Base-by-base conservation (phyloP, 2,888 invertebrate species). In the Sphaerophoria taeniata region DNA sequence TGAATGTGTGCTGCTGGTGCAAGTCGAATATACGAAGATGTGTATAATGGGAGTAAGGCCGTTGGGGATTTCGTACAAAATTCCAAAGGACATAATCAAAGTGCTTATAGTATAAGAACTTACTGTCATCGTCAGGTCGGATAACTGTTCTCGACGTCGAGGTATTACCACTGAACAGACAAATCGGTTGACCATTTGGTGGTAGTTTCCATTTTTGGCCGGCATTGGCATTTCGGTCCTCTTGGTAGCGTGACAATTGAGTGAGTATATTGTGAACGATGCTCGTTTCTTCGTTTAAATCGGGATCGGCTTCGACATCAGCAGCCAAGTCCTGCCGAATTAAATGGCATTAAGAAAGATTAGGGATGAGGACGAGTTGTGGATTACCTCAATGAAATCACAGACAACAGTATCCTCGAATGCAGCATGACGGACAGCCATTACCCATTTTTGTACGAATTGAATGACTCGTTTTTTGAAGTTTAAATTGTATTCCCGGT, bases 361-460 rank as follows among this genome's bases (percentile, higher is more conserved):
- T 11, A 12, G n/a, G 12, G 24, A 24, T 24, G 24, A 2, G 24
- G 24, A 24, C 2, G 24, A 49, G 6, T 33, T 61, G 16, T 9
- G 39, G 16, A 24, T 16, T n/a, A 72, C 95, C 93, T 96, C 95
- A 53, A 97, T 93, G 90, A 96, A 96, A 88, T 95, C 94, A 88
- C 94, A 94, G 31, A 95, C 94, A 43, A 94, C 94, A 16, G 94
- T 93, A 90, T 96, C 96, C 88, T 96, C 95, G 89, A 95, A 95
- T 87, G 96, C 96, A 3, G 95, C 95, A 89, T 95, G 94, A 5
- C 95, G 93, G 65, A 96, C 94, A 4, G 96, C 94, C 87, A 94
- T 93, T 55, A 95, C 94, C 97, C 97, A 97, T 88, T 95, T 94
- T 88, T 95, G 95, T 69, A 96, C 94, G 92, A 97, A 97, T 88